Conservation (phyloP, 2,113 vertebrate species). For the Ceyx cyanopectus region DNA sequence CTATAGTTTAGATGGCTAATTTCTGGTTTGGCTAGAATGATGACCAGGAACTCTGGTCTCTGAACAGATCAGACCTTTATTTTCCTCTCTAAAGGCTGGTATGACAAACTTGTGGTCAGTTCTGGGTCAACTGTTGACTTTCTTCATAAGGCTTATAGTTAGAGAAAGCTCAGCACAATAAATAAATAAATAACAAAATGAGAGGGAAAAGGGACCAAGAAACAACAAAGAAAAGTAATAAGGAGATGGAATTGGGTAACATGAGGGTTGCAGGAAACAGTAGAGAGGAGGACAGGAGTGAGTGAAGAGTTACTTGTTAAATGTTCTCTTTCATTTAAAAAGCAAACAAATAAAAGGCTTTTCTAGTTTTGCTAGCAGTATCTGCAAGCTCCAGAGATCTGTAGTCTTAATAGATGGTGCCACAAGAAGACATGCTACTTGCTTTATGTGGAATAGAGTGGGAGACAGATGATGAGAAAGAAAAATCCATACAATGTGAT, state of each 20-base stretch:
- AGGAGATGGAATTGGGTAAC: not conserved
- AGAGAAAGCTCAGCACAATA: not conserved
- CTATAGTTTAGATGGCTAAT: not conserved
- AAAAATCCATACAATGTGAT: constrained; percentile 10
- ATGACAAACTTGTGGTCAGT: not conserved
- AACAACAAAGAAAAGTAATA: not conserved
- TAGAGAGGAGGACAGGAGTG: not conserved
- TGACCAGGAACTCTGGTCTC: not conserved
- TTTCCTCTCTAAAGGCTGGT: not conserved
- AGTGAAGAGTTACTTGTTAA: not conserved
- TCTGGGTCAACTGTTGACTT: not conserved
- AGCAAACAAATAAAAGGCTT: not conserved
- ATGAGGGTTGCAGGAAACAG: not conserved
- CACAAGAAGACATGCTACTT: not conserved
- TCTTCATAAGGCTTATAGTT: not conserved
- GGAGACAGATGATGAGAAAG: not conserved
- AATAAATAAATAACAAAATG: too few species aligned
- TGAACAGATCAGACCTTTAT: not conserved
- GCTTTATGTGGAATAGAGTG: not conserved
- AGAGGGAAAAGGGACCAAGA: not conserved
- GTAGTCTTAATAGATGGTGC: not conserved
- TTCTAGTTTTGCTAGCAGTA: not conserved
- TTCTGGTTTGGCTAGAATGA: not conserved
- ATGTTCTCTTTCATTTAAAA: not conserved
- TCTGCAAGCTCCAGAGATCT: not conserved